Conservation (phyloP, 2,888 invertebrate genomes). For the Meteorus colon region DNA sequence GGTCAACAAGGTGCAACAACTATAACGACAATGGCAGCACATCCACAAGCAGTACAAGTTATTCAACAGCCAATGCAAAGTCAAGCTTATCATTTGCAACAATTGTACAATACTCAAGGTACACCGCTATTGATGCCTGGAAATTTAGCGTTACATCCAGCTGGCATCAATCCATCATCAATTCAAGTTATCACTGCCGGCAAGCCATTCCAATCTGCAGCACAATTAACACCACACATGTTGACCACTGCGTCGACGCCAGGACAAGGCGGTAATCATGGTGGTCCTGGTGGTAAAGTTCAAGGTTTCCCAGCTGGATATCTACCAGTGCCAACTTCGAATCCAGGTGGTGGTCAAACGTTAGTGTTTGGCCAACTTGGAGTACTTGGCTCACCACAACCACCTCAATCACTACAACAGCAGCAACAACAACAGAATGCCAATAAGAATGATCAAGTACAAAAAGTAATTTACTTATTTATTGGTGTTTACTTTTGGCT, state of each 20-base stretch:
- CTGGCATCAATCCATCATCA: conserved; percentile 83
- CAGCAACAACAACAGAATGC: conserved; percentile 68
- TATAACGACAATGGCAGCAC: conserved; percentile 85
- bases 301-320: conserved; percentile 81
- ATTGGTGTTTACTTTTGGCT: conserved; percentile 26
- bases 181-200: conserved; percentile 89
- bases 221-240: conserved; percentile 87
- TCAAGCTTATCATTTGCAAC: conserved; percentile 82
- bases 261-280: conserved; percentile 68
- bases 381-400: conserved; percentile 79
- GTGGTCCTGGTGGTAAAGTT: conserved; percentile 67
- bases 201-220: conserved; percentile 87
- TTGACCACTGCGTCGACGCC: conserved; percentile 78
- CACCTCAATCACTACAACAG: conserved; percentile 64
- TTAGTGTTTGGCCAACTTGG: conserved; percentile 84
- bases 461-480: conserved; percentile 60
- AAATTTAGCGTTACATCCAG: conserved; percentile 84
- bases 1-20: conserved; percentile 76
- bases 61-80: conserved; percentile 88
- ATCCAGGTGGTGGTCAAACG: conserved; percentile 79
- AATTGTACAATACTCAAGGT: conserved; percentile 87
- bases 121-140: conserved; percentile 86
- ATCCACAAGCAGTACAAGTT: conserved; percentile 85
- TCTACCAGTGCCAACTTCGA: conserved; percentile 85
- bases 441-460: conserved; percentile 70